Percentiles rank a stretch among this genome's conserved stretches.
These are phyloP conservation scores for Latrodectus hesperus DNA, from an alignment of 2,888 invertebrate genomes.

Conservation along the genomic window DNA sequence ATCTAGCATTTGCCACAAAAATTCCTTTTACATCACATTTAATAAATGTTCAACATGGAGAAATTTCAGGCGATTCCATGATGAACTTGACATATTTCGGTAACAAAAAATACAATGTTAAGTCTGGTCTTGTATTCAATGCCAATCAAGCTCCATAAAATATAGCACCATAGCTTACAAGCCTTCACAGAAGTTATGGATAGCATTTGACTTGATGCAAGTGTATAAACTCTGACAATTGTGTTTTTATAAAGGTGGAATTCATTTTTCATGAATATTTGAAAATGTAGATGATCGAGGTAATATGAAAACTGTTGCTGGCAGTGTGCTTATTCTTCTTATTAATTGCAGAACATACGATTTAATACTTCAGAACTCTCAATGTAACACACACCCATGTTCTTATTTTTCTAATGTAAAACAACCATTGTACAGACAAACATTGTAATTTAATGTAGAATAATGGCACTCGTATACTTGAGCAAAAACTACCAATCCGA, in stretches of 20 bases:
- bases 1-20: too few species aligned
- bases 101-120: conserved; percentile 35
- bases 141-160: conserved; percentile 60
- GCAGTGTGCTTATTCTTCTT: conserved; percentile 25
- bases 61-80: conserved; percentile 61
- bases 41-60: conserved; percentile 55
- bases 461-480: conserved; percentile 67
- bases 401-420: background rate
- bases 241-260: background rate
- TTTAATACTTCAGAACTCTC: conserved; percentile 1
- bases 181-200: conserved; percentile 46
- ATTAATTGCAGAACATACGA: background rate
- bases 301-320: conserved; percentile 39
- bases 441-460: conserved; percentile 6
- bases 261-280: conserved; percentile 14
- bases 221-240: conserved; percentile 21
- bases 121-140: conserved; percentile 43
- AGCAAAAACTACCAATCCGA: conserved; percentile 66
- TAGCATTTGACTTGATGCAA: conserved; percentile 18
- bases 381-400: background rate
- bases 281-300: conserved; percentile 27
- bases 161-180: conserved; percentile 67
- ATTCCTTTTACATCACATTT: too few species aligned
- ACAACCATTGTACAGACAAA: background rate
- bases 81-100: conserved; percentile 43